Conservation (phyloP, 2,113 vertebrate genomes). For the Mobula birostris region DNA sequence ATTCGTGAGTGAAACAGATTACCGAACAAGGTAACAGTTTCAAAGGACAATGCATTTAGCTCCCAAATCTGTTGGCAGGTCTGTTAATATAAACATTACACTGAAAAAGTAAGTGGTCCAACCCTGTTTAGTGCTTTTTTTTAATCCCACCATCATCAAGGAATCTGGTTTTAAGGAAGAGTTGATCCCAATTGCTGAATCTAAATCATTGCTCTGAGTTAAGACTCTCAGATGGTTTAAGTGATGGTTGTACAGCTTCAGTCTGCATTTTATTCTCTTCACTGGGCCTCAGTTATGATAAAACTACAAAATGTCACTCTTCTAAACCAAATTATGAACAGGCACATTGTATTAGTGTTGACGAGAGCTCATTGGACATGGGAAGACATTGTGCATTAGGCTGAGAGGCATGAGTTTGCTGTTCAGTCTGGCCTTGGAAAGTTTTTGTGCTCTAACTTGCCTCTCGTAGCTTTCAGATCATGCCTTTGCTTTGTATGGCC, state of each 20-base stretch:
- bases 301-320: background rate
- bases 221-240: slow-evolving; percentile 1
- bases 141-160: background rate
- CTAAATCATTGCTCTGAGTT: background rate
- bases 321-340: background rate
- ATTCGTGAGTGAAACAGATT: too few relatives aligned
- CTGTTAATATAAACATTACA: too few relatives aligned
- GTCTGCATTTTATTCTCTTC: background rate
- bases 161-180: background rate
- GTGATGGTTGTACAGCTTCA: background rate
- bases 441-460: background rate
- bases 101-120: too few relatives aligned
- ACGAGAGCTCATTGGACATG: background rate
- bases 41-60: too few relatives aligned
- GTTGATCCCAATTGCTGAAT: slow-evolving; percentile 16
- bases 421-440: background rate
- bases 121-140: too few relatives aligned
- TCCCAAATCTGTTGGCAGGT: too few relatives aligned
- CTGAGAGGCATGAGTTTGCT: background rate
- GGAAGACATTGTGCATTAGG: background rate
- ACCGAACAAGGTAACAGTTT: too few relatives aligned
- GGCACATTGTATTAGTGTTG: background rate
- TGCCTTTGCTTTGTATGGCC: background rate
- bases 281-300: background rate
- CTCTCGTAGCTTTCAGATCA: background rate